phyloP scores from a whole-genome alignment of 1,140 invertebrate genomes.

The Caenorhabditis latens region DNA sequence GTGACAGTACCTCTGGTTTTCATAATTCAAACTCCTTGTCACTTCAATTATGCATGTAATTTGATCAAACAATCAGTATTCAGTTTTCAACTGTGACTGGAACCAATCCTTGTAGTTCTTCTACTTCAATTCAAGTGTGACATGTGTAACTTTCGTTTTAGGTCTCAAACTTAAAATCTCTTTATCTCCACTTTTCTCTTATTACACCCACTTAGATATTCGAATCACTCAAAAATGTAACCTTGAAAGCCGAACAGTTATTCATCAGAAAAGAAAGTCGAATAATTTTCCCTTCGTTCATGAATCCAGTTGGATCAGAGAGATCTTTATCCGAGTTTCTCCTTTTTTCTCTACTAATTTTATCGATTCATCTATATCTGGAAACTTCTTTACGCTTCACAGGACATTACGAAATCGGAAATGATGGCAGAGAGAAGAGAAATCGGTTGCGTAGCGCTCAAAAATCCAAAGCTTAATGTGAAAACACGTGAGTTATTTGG shows the following conservation, averaged over 20 bases:
- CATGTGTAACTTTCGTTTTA: too few species aligned
- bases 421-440: background rate
- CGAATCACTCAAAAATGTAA: background rate
- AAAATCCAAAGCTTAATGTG: background rate
- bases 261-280: background rate
- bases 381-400: constrained; percentile 17
- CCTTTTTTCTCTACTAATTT: background rate
- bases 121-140: too few species aligned
- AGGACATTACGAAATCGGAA: background rate
- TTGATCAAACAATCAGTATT: background rate
- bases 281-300: background rate
- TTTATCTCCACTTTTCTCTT: background rate
- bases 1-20: too few species aligned
- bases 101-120: background rate
- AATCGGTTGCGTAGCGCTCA: background rate
- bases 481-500: too few species aligned
- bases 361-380: constrained; percentile 11
- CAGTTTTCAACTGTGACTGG: constrained; percentile 3
- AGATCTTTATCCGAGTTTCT: constrained; percentile 18
- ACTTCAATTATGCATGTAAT: background rate
- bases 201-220: too few species aligned
- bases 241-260: constrained; percentile 3
- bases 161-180: background rate
- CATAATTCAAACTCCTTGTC: too few species aligned
- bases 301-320: constrained; percentile 14